Base-by-base conservation (phyloP, 1,140 invertebrate genomes). In the Idris sp. region DNA sequence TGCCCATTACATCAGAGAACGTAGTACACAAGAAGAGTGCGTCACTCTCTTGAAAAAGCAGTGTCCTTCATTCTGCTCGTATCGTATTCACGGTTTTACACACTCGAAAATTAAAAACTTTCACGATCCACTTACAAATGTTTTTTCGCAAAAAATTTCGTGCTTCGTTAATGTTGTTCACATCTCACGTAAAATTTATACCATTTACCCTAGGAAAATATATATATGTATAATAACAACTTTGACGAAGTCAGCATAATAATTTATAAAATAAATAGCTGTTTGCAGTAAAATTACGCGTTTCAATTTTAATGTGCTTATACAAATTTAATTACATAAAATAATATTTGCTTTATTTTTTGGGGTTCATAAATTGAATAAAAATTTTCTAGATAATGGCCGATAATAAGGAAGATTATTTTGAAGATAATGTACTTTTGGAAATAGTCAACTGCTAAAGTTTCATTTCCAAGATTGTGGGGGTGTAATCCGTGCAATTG, bases 1-100 rank as follows among this genome's bases (percentile, higher is more conserved):
- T 84, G 77, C 78, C 76, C 74, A 77, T 82, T 84, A 80, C 77
- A 79, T 68, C 44, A 48, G 43, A 41, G 53, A 54, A 74, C 43
- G 36, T 51, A 43, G 41, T 33, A 75, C 46, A 68, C 76, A 81
- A 79, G 78, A 79, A 78, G 59, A 62, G 26, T 67, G 10, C 28
- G 36, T 9, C 4, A 9, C 25, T 54, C 46, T 53, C 44, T 31
- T 51, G 44, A 65, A 73, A 65, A 72, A 49, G 26, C 16, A 19
- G 31, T 49, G 35, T 58, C 22, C 51, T 43, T 73, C 30, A 43
- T 61, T 71, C 26, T 40, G 44, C 48, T 46, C 40, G 41, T 54
- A 71, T 71, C 41, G 25, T 10, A 48, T 54, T 71, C 48, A 25
- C 26, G 18, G 31, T 31, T 61, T 48, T 56, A 44, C 54, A 51